Evolutionary conservation across 2,113 vertebrate species (phyloP).

Genomic region (Oreochromis spilurus): DNA sequence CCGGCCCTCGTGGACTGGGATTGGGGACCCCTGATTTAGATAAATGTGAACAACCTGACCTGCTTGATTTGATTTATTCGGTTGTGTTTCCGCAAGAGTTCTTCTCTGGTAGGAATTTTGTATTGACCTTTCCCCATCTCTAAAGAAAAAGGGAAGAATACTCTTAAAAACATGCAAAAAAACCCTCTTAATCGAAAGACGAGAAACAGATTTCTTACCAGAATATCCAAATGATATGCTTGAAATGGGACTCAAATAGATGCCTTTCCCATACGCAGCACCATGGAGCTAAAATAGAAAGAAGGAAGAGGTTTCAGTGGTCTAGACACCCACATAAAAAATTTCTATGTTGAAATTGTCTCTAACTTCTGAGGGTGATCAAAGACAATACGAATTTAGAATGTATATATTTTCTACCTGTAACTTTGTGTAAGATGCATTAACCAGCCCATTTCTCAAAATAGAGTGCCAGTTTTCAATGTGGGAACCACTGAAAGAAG

Average conservation of each 20-base stretch:
- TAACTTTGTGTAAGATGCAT: slow-evolving; percentile 90
- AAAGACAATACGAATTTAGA: not conserved
- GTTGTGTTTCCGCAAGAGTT: slow-evolving; percentile 87
- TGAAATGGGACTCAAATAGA: slow-evolving; percentile 97
- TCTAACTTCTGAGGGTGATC: not conserved
- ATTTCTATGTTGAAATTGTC: not conserved
- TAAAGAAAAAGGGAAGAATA: slow-evolving; percentile 37
- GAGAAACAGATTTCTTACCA: slow-evolving; percentile 69
- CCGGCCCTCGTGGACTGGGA: too few species aligned
- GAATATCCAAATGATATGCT: slow-evolving; percentile 99
- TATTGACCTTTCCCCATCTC: slow-evolving; percentile 98
- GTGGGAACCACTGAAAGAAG: slow-evolving; percentile 84
- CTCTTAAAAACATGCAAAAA: not conserved
- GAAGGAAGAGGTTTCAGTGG: slow-evolving; percentile 11
- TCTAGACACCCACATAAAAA: not conserved
- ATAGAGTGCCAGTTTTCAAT: slow-evolving; percentile 99
- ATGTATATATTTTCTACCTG: slow-evolving; percentile 76
- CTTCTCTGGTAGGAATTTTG: slow-evolving; percentile 88
- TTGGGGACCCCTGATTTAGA: too few species aligned
- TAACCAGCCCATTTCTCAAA: slow-evolving; percentile 90
- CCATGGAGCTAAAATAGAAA: slow-evolving; percentile 88
- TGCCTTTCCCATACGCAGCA: slow-evolving; percentile 97
- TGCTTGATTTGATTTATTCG: slow-evolving; percentile 86
- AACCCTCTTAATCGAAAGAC: not conserved
- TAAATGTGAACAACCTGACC: slow-evolving; percentile 65